Evolutionary conservation across 2,888 invertebrate species (phyloP).

Genomic region (Metallyticus violacea): DNA sequence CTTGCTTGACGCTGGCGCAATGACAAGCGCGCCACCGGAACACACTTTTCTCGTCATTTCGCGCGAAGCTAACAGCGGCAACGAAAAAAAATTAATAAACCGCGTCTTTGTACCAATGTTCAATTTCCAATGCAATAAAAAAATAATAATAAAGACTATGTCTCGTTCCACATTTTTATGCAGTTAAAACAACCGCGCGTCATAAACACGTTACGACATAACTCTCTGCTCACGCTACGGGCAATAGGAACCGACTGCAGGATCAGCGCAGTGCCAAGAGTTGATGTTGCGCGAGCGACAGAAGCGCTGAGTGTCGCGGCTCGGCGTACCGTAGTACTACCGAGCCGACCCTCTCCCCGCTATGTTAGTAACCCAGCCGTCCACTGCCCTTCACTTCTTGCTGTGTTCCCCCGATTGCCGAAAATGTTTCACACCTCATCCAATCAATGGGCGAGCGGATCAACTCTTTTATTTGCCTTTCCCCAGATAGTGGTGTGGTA

Average conservation of each 20-base stretch:
- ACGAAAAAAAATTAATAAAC: not conserved
- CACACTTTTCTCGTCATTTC: not conserved
- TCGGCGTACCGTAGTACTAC: not conserved
- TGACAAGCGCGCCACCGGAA: not conserved
- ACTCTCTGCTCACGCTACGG: not conserved
- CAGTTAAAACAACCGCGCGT: not conserved
- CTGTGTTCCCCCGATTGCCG: not conserved
- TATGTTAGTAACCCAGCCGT: too few relatives aligned
- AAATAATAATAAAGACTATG: not conserved
- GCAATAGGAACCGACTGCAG: not conserved
- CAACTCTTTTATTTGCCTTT: not conserved
- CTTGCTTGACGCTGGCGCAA: not conserved
- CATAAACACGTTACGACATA: not conserved
- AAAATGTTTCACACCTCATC: slow-evolving; percentile 22
- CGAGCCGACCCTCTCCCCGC: not conserved
- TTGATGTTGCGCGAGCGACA: not conserved
- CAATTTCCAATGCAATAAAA: not conserved
- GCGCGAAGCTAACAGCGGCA: too few relatives aligned
- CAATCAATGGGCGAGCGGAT: slow-evolving; percentile 9
- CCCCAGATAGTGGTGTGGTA: too few relatives aligned
- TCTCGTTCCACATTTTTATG: not conserved
- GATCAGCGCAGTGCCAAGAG: not conserved
- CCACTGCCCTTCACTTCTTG: not conserved
- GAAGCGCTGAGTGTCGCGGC: not conserved
- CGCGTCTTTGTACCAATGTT: not conserved